These are phyloP conservation scores for Entomobrya proxima DNA, from an alignment of 2,888 invertebrate genomes.

Conservation along the genomic window DNA sequence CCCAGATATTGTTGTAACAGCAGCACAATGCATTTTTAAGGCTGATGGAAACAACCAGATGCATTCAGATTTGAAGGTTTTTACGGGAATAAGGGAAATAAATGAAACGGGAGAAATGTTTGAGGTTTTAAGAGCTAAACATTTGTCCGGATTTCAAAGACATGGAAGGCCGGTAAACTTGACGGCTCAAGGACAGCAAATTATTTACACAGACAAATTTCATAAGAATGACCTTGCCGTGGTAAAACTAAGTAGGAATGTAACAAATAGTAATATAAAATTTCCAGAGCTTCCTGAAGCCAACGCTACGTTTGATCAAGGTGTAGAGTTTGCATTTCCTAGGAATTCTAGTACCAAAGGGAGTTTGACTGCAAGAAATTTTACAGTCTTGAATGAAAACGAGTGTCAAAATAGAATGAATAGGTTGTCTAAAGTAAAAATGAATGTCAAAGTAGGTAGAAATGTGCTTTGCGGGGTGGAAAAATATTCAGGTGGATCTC, in stretches of 20 bases:
- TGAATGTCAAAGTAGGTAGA: neutral
- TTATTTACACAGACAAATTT: neutral
- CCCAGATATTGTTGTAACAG: conserved; percentile 43
- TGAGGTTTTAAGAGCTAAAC: too few relatives aligned
- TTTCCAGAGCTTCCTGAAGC: too few relatives aligned
- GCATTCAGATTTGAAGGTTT: neutral
- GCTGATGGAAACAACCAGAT: neutral
- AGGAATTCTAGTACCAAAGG: neutral
- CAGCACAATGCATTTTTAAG: conserved; percentile 31
- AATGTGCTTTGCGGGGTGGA: conserved; percentile 40
- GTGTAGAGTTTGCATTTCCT: conserved; percentile 30
- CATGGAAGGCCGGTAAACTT: too few relatives aligned
- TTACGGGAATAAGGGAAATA: too few relatives aligned
- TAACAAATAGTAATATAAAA: too few relatives aligned
- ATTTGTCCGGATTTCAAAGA: too few relatives aligned
- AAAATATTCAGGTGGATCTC: conserved; percentile 26
- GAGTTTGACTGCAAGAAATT: neutral
- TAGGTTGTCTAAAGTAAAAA: neutral
- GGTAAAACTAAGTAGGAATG: conserved; percentile 11
- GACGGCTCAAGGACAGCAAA: too few relatives aligned
- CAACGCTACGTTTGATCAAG: neutral
- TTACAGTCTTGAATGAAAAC: neutral
- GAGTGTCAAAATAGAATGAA: conserved; percentile 38
- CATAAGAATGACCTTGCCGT: conserved; percentile 36
- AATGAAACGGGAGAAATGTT: too few relatives aligned